Base-by-base conservation (phyloP, 2,113 vertebrate genomes). In the Cricetomys ansorgei region DNA sequence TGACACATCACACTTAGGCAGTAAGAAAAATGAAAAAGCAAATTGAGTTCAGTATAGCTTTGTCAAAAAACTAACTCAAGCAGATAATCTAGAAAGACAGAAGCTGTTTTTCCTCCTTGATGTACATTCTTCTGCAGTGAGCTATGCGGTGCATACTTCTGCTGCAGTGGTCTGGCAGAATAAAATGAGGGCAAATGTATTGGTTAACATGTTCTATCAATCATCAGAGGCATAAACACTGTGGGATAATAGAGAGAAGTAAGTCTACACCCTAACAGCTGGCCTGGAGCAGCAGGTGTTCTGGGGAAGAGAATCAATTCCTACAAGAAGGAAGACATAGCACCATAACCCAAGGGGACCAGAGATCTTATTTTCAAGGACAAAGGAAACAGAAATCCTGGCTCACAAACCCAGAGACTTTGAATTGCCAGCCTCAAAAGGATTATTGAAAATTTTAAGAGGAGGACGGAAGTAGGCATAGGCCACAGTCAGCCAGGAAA, bases 21-120 rank as follows among this genome's bases (percentile, higher is more conserved):
- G 75, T 93, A 77, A 89, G 73, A 81, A 89, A 81, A 92, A 77
- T 45, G 29, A 95, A 65, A 19, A 89, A 65, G 25, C 50, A 69
- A 95, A 79, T 37, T 64, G 29, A 89, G 88, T 65, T 93, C 45
- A 13, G 31, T 62, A 93, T 87, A 77, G 23, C 31, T 73, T 95
- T 94, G 34, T 95, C 89, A 95, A 72, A 72, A 95, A 89, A 77
- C 69, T 87, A 72, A 75, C 1, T 85, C 62, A 34, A 50, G 34
- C 10, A 45, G 85, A 85, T 75, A 95, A 62, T 48, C 34, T 84
- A 92, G 34, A 72, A 57, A 64, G 21, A 21, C 1, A 4, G 19
- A 89, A 81, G 25, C n/a, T 77, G 9, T 72, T 87, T 83, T 86
- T 76, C 65, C 75, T 81, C 88, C 50, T 95, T 40, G 50, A 48